Evolutionary conservation across 2,113 vertebrate genomes (phyloP), one percentile per base, ranked within the genome.

Genomic region (Phyllopteryx taeniolatus): DNA sequence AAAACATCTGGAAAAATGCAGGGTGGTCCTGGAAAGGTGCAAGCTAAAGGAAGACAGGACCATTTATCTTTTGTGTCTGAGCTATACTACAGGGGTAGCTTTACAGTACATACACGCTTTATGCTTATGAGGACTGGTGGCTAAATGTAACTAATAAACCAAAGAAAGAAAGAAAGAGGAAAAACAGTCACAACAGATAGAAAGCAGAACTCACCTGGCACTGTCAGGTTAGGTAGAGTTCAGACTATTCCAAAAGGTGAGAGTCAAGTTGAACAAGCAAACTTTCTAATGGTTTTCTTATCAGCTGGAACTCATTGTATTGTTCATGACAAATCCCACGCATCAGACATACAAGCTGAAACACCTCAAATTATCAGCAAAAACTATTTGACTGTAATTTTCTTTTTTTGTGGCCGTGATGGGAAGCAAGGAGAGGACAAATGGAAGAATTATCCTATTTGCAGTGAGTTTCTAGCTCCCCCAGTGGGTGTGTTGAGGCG

Each of bases 281-380:
- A 65, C n/a, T 27, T 46, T 65, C 2, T 65, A 46, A 27, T 65
- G 63, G 22, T 65, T 15, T 65, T 8, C 5, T 9, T 66, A 8
- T 66, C 22, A 27, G 31, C 5, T 66, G 22, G 12, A 47, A 27
- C n/a, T 14, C 22, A 44, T 66, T 46, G 27, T 15, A 35, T 61
- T 61, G 31, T 61, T 33, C 59, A 61, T 13, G 31, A 61, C 59
- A 62, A 62, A 74, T 61, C 83, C 83, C 83, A 89, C 84, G 77
- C 82, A 81, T 87, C 85, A 85, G 86, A 75, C 78, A 79, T 67
- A 0, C 22, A 61, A 20, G 67, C 70, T 67, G 62, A 77, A 79
- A 78, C 78, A 84, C 83, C 78, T 80, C 71, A 86, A 90, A 86
- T 83, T 73, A 89, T 85, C 67, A 1, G 83, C 74, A 84, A 81